Evolutionary conservation across 2,113 vertebrate genomes (phyloP).

Genomic region (Trogon melanurus): DNA sequence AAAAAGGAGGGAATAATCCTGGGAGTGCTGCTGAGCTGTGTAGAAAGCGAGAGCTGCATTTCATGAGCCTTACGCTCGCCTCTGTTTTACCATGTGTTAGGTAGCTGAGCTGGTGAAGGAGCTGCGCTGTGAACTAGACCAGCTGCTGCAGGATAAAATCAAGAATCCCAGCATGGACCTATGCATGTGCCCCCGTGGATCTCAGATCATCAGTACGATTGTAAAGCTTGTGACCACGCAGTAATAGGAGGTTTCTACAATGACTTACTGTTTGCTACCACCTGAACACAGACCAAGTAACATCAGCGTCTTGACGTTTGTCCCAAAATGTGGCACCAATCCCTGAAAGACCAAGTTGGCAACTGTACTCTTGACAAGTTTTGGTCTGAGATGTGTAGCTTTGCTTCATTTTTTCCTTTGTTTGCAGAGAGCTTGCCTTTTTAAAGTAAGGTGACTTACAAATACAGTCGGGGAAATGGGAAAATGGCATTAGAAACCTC

Average conservation of each 20-base stretch:
- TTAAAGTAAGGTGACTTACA: not conserved
- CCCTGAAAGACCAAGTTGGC: not conserved
- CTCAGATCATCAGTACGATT: conserved; percentile 92
- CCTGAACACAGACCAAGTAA: not conserved
- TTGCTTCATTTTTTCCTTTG: not conserved
- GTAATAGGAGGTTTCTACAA: conserved; percentile 31
- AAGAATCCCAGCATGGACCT: conserved; percentile 92
- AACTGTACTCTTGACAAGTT: not conserved
- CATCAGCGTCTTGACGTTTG: not conserved
- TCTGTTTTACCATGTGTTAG: conserved; percentile 43
- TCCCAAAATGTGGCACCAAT: rapidly evolving
- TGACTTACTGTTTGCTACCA: not conserved
- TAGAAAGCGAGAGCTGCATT: rapidly evolving
- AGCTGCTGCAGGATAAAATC: conserved; percentile 96
- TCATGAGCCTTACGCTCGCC: rapidly evolving
- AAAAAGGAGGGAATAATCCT: no score
- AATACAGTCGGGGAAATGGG: not conserved
- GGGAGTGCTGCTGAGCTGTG: not conserved
- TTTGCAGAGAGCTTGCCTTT: not conserved
- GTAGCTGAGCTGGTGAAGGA: conserved; percentile 94
- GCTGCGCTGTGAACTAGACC: conserved; percentile 92
- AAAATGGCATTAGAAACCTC: not conserved
- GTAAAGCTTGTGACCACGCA: conserved; percentile 95
- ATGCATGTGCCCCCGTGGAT: conserved; percentile 90
- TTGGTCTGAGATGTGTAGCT: not conserved